Percentiles rank a stretch among this genome's conserved stretches.
phyloP scores from a whole-genome alignment of 2,113 vertebrate species.

The Zingel zingel region DNA sequence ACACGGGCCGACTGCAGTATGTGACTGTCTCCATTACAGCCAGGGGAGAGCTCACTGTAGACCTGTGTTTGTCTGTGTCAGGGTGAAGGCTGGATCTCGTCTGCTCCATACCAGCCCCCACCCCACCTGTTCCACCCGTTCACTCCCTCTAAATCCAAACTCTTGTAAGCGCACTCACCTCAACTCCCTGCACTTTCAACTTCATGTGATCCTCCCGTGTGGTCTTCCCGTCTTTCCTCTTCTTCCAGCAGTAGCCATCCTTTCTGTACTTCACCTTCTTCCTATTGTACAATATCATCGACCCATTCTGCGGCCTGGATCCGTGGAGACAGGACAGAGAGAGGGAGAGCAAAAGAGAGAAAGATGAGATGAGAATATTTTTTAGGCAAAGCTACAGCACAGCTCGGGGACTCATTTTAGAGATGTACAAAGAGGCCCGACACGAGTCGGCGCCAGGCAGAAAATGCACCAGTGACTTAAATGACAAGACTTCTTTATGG shows the following conservation, averaged over 20 bases:
- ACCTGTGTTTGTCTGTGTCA: constrained; percentile 74
- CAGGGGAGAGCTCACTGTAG: constrained; percentile 67
- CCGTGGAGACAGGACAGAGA: constrained; percentile 61
- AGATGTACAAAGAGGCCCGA: constrained; percentile 76
- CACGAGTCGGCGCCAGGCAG: constrained; percentile 62
- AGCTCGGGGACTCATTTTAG: constrained; percentile 76
- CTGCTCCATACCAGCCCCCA: neutral
- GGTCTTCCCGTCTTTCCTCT: constrained; percentile 99
- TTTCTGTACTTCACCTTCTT: constrained; percentile 99
- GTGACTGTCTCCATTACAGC: constrained; percentile 78
- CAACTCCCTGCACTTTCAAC: constrained; percentile 98
- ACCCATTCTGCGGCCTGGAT: constrained; percentile 99
- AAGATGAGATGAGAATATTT: constrained; percentile 58
- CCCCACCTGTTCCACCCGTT: neutral
- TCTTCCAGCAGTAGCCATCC: constrained; percentile 99
- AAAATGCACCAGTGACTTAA: constrained; percentile 78
- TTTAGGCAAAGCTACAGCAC: constrained; percentile 79
- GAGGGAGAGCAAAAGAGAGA: constrained; percentile 41
- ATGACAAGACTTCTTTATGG: constrained; percentile 80
- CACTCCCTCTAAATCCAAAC: constrained; percentile 45
- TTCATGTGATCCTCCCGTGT: constrained; percentile 99
- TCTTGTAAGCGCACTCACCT: constrained; percentile 87
- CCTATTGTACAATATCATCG: constrained; percentile 99
- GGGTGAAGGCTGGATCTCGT: constrained; percentile 52
- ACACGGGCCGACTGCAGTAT: constrained; percentile 70